A percentile compares a stretch with the other conserved stretches of the same genome.
These are phyloP conservation scores for Cairina moschata DNA, from an alignment of 2,113 vertebrate species.

Conservation along the genomic window DNA sequence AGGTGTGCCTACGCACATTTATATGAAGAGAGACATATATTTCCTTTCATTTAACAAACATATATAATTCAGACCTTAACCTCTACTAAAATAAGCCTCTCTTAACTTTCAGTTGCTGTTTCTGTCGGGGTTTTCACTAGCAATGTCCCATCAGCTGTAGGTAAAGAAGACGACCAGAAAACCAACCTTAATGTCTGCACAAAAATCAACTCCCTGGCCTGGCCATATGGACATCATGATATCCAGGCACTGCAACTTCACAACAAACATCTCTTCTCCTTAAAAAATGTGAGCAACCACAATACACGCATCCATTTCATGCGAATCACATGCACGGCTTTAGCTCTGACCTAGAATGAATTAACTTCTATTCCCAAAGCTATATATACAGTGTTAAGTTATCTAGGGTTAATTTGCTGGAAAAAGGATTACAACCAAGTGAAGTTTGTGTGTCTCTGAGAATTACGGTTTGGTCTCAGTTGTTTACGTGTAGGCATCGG, in stretches of 20 bases:
- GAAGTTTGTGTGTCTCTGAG: background rate
- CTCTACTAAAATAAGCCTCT: background rate
- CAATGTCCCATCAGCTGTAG: background rate
- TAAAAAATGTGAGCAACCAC: background rate
- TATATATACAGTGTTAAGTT: background rate
- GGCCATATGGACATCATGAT: background rate
- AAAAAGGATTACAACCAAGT: constrained; percentile 32
- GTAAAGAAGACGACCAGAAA: background rate
- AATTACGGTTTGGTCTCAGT: background rate
- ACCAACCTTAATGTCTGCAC: background rate
- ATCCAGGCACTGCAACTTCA: background rate
- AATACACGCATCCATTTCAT: background rate
- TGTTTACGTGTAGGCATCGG: constrained; percentile 3
- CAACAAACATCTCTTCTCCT: background rate
- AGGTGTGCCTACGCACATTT: constrained; percentile 8
- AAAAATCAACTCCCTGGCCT: background rate
- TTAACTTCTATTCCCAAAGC: constrained; percentile 41
- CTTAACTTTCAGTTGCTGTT: background rate
- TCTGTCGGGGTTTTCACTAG: background rate
- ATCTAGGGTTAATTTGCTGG: constrained; percentile 53
- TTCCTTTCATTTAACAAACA: background rate
- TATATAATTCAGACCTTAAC: background rate
- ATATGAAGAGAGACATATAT: background rate
- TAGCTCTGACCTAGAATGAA: constrained; percentile 45
- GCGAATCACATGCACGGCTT: background rate